phyloP scores from a whole-genome alignment of 2,888 invertebrate species.

The Cactoblastis cactorum region DNA sequence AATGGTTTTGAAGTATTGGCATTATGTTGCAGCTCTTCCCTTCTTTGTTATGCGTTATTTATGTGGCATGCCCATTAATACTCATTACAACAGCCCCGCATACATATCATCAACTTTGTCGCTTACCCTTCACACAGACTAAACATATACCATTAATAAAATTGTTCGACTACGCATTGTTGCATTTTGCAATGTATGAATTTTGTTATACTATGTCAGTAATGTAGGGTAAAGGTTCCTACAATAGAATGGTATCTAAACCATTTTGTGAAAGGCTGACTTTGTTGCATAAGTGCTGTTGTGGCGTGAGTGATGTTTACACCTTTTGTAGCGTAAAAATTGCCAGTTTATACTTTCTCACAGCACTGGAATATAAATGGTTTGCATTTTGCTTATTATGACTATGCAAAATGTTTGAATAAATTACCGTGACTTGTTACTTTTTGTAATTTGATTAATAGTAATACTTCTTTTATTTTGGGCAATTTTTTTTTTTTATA shows the following conservation, averaged over 20 bases:
- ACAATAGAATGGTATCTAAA: constrained; percentile 32
- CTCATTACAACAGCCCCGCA: constrained; percentile 41
- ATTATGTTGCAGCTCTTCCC: constrained; percentile 42
- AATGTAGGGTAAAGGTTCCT: constrained; percentile 27
- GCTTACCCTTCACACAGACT: constrained; percentile 26
- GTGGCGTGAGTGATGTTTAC: constrained; percentile 43
- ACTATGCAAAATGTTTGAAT: constrained; percentile 5
- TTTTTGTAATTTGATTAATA: background rate
- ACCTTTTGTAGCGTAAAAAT: constrained; percentile 38
- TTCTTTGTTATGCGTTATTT: constrained; percentile 47
- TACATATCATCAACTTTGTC: constrained; percentile 25
- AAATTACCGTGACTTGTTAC: constrained; percentile 2
- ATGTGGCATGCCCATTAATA: constrained; percentile 55
- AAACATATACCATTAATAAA: constrained; percentile 1
- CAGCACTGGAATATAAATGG: constrained; percentile 37
- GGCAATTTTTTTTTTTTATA: too few relatives aligned
- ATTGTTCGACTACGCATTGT: constrained; percentile 2
- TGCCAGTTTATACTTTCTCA: constrained; percentile 39
- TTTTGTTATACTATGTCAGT: constrained; percentile 26
- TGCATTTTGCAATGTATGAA: background rate
- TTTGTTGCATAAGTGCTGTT: constrained; percentile 45
- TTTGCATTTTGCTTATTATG: constrained; percentile 11
- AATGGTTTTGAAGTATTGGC: constrained; percentile 62
- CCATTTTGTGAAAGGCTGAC: constrained; percentile 40
- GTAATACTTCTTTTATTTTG: too few relatives aligned